Base-by-base conservation (phyloP, 2,888 invertebrate species). In the Hedya salicella region DNA sequence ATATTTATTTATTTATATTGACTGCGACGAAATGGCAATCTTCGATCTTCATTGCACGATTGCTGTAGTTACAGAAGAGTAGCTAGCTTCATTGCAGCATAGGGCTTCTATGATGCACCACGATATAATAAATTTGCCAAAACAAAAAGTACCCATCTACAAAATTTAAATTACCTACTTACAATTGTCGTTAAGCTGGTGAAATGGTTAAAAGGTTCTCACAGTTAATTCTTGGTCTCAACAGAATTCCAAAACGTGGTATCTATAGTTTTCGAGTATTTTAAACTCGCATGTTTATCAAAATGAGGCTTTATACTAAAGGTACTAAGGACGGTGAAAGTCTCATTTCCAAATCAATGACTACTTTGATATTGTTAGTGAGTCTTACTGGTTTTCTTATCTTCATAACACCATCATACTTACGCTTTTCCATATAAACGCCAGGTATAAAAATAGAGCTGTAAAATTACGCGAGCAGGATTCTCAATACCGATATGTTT, bases 361-460 rank as follows among this genome's bases (percentile, higher is more conserved):
- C 36, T 9, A 9, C 36, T 11, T 36, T 9, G 2, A 36, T 36
- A 0, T 48, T 48, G 4, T 21, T 48, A 25, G 2, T n/a, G 3
- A n/a, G 6, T 19, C 13, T 49, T 1, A n/a, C 25, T 49, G 14
- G 49, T n/a, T 49, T 13, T 6, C 9, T 49, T 49, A 25, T 49
- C 49, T 4, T 8, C 25, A 49, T 25, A 49, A 4, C n/a, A 50
- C 32, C 16, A 16, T 64, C 36, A 36, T 36, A 60, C 68, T 69
- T 67, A 54, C 40, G 52, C 49, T 67, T 67, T 67, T 62, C 46
- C 44, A 36, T 36, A 25, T 6, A 25, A 25, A 25, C 65, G 54
- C 54, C 57, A 67, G 36, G 67, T 65, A 61, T 67, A 30, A 30
- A 48, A 36, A 59, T 59, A 46, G 46, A 44, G 19, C 46, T 36